Conservation (phyloP, 2,888 invertebrate genomes). For the Psylliodes chrysocephalus region DNA sequence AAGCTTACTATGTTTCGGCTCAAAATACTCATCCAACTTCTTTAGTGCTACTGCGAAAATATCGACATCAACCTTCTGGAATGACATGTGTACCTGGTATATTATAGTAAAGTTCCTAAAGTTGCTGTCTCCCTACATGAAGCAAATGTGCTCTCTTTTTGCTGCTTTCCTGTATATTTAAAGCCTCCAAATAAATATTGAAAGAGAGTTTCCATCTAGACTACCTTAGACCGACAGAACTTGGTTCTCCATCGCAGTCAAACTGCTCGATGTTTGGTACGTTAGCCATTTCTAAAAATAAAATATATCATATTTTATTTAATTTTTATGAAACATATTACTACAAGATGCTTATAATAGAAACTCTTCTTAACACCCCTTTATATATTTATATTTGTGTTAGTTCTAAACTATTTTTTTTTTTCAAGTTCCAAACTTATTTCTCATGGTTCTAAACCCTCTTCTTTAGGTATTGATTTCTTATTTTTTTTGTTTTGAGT, state of each 20-base stretch:
- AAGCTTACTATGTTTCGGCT: constrained; percentile 46
- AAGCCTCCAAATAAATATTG: constrained; percentile 42
- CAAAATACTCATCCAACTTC: constrained; percentile 48
- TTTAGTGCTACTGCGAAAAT: constrained; percentile 15
- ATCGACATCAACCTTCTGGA: constrained; percentile 29
- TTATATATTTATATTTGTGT: too few species aligned
- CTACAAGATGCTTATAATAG: too few species aligned
- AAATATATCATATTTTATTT: too few species aligned
- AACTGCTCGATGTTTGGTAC: constrained; percentile 21
- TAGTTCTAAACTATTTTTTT: too few species aligned
- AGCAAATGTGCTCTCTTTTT: constrained; percentile 46
- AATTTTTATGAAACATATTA: too few species aligned
- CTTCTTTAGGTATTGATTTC: too few species aligned
- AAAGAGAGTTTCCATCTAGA: constrained; percentile 52
- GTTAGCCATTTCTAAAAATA: too few species aligned
- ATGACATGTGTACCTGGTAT: constrained; percentile 41
- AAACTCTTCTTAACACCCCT: too few species aligned
- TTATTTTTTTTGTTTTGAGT: too few species aligned
- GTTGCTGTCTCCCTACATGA: constrained; percentile 42
- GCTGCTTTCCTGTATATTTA: constrained; percentile 19
- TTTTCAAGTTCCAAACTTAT: too few species aligned
- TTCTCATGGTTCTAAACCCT: too few species aligned
- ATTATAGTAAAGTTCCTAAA: constrained; percentile 52
- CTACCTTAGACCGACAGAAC: constrained; percentile 48
- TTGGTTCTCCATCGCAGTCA: constrained; percentile 48